Base-by-base conservation (phyloP, 2,888 invertebrate genomes). In the Adelphocoris suturalis region DNA sequence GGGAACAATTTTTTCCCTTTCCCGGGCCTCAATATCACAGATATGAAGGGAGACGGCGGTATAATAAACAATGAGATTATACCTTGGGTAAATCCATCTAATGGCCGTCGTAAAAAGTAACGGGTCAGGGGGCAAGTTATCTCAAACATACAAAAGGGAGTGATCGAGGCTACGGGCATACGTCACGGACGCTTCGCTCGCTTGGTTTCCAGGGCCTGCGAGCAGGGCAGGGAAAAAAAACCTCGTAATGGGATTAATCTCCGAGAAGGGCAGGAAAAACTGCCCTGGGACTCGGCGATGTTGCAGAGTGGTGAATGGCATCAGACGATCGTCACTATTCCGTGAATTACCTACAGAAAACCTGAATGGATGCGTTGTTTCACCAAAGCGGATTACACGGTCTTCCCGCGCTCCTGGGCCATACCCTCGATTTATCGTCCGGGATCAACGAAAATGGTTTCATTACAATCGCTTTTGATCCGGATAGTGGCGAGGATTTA, bases 21-120 rank as follows among this genome's bases (percentile, higher is more conserved):
- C 4, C 16, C 28, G 28, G 37, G 57, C 85, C 61, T 85, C 85
- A 61, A 85, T 76, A 87, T 76, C 76, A 28, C 86, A 90, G 90
- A 90, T 90, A 90, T 85, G 90, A 86, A 68, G 86, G 61, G 90
- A 90, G 76, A 78, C 90, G 88, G 16, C 78, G 88, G 55, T 13
- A 90, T 86, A 90, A 90, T 90, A 90, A 90, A 90, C 90, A 90
- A 90, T 80, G 90, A 90, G 90, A 90, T 90, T 90, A 90, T 90
- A 90, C 90, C 90, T 90, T 90, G 90, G 85, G 86, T 90, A 90
- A 90, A 90, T 90, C 90, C 90, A 90, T 90, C 90, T 86, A 90
- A 90, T 90, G 90, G 90, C 90, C 82, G 57, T 82, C 90, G 82
- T 90, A 90, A 90, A 90, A 90, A 90, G 78, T 90, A 90, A 90